Base-by-base conservation (phyloP, 2,797 vertebrate genomes). In the Sebastes vulpes region DNA sequence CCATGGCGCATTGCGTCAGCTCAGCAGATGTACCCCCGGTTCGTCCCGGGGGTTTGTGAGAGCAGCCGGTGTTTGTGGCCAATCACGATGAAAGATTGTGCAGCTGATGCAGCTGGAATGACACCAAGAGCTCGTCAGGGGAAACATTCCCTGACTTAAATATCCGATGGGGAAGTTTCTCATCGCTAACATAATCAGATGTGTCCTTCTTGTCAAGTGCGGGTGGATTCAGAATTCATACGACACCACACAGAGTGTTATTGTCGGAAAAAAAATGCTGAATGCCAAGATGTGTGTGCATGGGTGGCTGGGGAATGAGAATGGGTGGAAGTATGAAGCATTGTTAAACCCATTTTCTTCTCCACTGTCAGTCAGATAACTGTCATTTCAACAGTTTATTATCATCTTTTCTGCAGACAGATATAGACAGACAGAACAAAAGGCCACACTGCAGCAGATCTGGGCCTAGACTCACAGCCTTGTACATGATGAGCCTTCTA, bases 1-100 rank as follows among this genome's bases (percentile, higher is more conserved):
- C 79, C 85, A 82, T 50, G 66, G 81, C n/a, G 68, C 84, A 67
- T 79, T 86, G 79, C 72, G 26, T 84, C 79, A 81, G 75, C 54
- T 29, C n/a, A 38, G 75, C 85, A 84, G 85, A 79, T 85, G 81
- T 25, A 84, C 58, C 61, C 54, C 50, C 9, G 6, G 48, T 81
- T 28, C 1, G 69, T 83, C 74, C 75, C 59, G 9, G 69, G 72
- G 76, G 58, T 3, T 26, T 26, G 11, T 48, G 65, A 63, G 65
- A 79, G 71, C 69, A 76, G 84, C 67, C 52, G 53, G 71, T 63
- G 74, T 82, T 73, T 67, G 72, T 59, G 66, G 72, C 79, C 84
- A 75, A 76, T 81, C 76, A 56, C 76, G 28, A 64, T 73, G 70
- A 77, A 46, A 12, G 60, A 77, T 67, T 2, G 78, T 28, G 64